phyloP scores from a whole-genome alignment of 2,797 vertebrate genomes.

The Falco naumanni region DNA sequence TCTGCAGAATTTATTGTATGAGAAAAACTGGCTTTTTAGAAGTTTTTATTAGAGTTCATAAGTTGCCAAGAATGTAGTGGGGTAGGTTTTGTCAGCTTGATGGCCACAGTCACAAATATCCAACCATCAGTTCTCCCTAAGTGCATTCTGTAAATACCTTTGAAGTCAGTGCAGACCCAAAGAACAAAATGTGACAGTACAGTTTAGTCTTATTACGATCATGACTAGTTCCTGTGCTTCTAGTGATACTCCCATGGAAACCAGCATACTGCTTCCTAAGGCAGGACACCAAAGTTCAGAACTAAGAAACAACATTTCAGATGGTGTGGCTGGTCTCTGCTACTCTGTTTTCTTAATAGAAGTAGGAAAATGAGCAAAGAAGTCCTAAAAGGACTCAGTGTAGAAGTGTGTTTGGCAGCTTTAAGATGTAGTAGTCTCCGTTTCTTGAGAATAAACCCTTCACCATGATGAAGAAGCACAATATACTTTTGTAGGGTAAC shows the following conservation, averaged over 20 bases:
- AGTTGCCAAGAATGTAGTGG: background rate
- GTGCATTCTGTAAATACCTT: background rate
- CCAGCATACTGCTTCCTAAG: background rate
- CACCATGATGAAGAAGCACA: background rate
- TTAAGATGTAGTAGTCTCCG: background rate
- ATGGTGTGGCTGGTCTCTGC: background rate
- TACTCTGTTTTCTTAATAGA: background rate
- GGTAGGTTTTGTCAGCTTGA: background rate
- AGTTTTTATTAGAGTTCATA: background rate
- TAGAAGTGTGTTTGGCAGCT: background rate
- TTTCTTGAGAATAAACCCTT: background rate
- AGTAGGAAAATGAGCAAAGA: background rate
- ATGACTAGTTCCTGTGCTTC: background rate
- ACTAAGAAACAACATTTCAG: background rate
- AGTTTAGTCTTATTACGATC: background rate
- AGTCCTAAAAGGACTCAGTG: background rate
- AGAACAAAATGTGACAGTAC: background rate
- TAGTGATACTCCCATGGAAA: background rate
- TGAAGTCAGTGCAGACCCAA: background rate
- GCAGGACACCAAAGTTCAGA: background rate
- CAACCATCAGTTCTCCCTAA: background rate
- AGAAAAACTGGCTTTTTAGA: background rate
- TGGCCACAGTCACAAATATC: background rate
- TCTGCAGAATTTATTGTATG: background rate
- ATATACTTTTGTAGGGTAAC: background rate